These are phyloP conservation scores for Cynopterus sphinx DNA, from an alignment of 2,797 vertebrate species.

Conservation along the genomic window DNA sequence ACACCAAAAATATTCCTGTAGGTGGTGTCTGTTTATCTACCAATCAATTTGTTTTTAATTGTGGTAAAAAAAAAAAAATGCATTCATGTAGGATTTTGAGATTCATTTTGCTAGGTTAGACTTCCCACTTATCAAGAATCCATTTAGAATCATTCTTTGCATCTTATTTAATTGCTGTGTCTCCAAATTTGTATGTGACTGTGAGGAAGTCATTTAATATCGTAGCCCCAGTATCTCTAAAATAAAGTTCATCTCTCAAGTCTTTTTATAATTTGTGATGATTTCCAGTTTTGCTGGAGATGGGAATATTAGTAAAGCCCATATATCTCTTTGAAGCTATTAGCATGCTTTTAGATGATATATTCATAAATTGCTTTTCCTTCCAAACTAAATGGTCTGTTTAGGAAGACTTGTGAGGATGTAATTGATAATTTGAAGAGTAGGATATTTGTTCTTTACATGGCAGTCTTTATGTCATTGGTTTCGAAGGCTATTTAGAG, in stretches of 20 bases:
- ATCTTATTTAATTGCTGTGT: slow-evolving; percentile 17
- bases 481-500: background rate
- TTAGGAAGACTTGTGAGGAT: background rate
- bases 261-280: background rate
- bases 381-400: background rate
- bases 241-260: background rate
- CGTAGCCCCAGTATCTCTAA: background rate
- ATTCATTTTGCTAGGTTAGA: slow-evolving; percentile 42
- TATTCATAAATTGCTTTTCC: slow-evolving; percentile 9
- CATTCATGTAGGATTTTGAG: background rate
- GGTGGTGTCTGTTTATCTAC: background rate
- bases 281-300: background rate
- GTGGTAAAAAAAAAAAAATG: background rate
- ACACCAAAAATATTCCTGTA: background rate
- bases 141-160: slow-evolving; percentile 1
- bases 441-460: background rate
- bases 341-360: background rate
- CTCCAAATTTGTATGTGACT: slow-evolving; percentile 16
- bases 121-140: background rate
- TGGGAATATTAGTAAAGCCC: background rate
- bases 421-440: background rate
- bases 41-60: background rate
- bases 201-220: slow-evolving; percentile 21
- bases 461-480: background rate
- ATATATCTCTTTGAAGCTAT: background rate